These are phyloP conservation scores for Ascaphus truei DNA, from an alignment of 2,113 vertebrate genomes.

Conservation along the genomic window DNA sequence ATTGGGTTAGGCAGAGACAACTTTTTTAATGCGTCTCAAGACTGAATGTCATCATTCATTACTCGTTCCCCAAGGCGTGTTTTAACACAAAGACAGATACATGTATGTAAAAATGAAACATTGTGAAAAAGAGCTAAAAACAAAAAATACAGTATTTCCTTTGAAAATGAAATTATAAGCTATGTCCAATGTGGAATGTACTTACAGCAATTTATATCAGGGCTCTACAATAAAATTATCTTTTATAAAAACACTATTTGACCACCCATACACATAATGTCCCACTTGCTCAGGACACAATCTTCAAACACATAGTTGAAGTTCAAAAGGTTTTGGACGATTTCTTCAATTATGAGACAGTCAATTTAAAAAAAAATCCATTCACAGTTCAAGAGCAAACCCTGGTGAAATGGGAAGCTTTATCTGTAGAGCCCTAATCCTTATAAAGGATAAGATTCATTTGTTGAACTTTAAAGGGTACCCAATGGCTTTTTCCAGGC, in stretches of 20 bases:
- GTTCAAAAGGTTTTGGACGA: constrained; percentile 6
- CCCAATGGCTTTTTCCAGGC: constrained; percentile 93
- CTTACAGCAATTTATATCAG: constrained; percentile 46
- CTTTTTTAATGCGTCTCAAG: constrained; percentile 45
- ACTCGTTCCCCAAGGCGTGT: constrained; percentile 60
- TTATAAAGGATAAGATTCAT: constrained; percentile 70
- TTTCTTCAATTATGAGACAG: constrained; percentile 20
- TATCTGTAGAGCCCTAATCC: constrained; percentile 50
- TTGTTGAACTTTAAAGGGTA: constrained; percentile 92
- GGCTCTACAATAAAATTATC: constrained; percentile 46
- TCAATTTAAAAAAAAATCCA: constrained; percentile 10
- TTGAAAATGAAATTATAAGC: constrained; percentile 54
- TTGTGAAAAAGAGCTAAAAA: constrained; percentile 53
- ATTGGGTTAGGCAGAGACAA: constrained; percentile 59
- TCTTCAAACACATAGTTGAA: background rate
- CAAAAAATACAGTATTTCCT: constrained; percentile 48
- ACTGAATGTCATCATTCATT: constrained; percentile 61
- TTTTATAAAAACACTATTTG: constrained; percentile 44
- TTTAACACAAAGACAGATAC: constrained; percentile 13
- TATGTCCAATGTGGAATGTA: constrained; percentile 71
- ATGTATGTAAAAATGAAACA: constrained; percentile 63
- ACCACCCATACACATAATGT: constrained; percentile 30
- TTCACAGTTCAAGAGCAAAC: constrained; percentile 18
- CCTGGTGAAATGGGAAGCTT: constrained; percentile 39
- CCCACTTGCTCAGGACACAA: constrained; percentile 37